A percentile compares a stretch with the other conserved stretches of the same genome.
Evolutionary conservation across 2,797 vertebrate species (phyloP).

Genomic region (Eulemur rubriventer): DNA sequence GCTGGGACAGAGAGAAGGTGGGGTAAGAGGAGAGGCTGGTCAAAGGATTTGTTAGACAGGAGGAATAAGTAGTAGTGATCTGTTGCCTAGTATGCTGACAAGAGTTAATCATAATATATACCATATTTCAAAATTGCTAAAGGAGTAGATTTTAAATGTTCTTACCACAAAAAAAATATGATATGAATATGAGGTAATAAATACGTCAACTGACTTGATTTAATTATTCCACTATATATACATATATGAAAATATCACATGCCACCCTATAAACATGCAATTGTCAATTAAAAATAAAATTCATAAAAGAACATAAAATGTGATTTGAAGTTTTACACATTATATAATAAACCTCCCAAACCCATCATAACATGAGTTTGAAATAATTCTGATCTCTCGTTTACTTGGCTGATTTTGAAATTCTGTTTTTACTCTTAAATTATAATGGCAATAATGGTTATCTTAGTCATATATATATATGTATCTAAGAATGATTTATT

Average conservation of each 20-base stretch:
- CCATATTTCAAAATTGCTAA: not conserved
- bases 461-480: not conserved
- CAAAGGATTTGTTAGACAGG: not conserved
- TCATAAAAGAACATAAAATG: not conserved
- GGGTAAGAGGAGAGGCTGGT: not conserved
- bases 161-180: not conserved
- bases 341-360: not conserved
- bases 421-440: not conserved
- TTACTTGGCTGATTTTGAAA: not conserved
- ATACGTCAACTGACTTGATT: not conserved
- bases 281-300: not conserved
- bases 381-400: not conserved
- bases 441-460: not conserved
- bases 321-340: not conserved
- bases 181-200: not conserved
- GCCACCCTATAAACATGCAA: not conserved
- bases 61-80: not conserved
- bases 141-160: not conserved
- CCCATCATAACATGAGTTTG: not conserved
- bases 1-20: not conserved
- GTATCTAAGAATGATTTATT: not conserved
- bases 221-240: not conserved
- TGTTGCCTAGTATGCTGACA: not conserved
- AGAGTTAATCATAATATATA: not conserved
- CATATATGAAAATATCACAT: not conserved